Percentiles rank a stretch among this genome's conserved stretches.
Conservation (phyloP, 2,113 vertebrate species). For the Chionis minor region DNA sequence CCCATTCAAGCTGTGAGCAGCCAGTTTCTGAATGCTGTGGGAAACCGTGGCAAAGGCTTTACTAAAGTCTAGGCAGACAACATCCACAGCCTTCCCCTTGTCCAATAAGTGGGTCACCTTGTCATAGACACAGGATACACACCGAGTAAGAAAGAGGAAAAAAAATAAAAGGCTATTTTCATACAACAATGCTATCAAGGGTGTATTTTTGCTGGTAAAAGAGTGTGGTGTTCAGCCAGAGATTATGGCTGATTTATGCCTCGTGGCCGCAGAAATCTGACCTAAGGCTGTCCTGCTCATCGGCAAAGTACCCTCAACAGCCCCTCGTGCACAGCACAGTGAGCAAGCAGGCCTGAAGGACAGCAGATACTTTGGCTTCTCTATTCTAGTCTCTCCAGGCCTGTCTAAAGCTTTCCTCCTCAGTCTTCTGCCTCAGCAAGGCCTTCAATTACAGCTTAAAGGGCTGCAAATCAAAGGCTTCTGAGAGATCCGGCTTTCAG, state of each 20-base stretch:
- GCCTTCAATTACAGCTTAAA: not conserved
- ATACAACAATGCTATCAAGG: not conserved
- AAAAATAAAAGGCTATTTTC: not conserved
- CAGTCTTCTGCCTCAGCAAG: not conserved
- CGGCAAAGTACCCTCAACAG: not conserved
- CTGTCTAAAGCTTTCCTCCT: not conserved
- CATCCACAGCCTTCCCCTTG: not conserved
- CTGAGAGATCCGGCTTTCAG: not conserved
- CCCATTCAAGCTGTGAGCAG: not conserved
- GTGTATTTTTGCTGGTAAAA: not conserved
- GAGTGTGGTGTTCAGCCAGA: not conserved
- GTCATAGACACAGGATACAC: not conserved
- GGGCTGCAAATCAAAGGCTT: not conserved
- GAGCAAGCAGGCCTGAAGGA: not conserved
- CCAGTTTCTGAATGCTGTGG: not conserved
- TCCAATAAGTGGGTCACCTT: not conserved
- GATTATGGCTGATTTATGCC: not conserved
- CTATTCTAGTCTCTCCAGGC: not conserved
- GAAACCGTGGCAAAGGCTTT: not conserved
- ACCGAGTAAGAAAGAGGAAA: not conserved
- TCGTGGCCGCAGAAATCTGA: not conserved
- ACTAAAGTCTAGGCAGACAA: not conserved
- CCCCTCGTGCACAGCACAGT: rapidly evolving
- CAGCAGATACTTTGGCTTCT: not conserved
- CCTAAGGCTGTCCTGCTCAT: not conserved